A percentile compares a stretch with the other conserved stretches of the same genome.
Evolutionary conservation across 2,113 vertebrate genomes (phyloP).

Genomic region (Merops nubicus): DNA sequence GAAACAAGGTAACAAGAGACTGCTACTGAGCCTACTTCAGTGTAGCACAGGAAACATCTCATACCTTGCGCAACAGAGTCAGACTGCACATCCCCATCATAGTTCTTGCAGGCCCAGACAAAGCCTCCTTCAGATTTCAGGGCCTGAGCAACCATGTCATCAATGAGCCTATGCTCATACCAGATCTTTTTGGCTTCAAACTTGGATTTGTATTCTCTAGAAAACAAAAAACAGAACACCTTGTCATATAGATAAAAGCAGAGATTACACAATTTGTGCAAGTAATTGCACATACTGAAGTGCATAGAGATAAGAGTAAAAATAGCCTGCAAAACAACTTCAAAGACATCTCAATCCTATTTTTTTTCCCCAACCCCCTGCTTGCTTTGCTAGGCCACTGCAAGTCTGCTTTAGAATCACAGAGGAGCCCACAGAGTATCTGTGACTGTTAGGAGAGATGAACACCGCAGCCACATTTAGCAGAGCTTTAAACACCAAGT

Average conservation of each 20-base stretch:
- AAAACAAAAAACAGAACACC: neutral
- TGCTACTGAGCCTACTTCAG: neutral
- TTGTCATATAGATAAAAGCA: neutral
- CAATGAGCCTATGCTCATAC: conserved; percentile 98
- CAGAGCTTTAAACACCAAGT: neutral
- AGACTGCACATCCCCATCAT: conserved; percentile 97
- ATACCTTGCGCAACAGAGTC: conserved; percentile 97
- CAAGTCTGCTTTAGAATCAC: neutral
- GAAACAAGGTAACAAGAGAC: neutral
- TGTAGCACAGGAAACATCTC: neutral
- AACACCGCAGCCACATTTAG: neutral
- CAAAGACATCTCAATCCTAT: neutral
- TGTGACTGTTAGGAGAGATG: neutral
- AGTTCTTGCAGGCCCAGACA: conserved; percentile 99
- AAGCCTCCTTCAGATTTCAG: conserved; percentile 98
- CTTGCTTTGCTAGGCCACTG: neutral
- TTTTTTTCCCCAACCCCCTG: neutral
- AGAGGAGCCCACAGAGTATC: neutral
- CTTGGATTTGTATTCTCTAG: conserved; percentile 88
- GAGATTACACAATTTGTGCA: neutral
- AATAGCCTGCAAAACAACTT: neutral
- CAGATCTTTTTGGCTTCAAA: conserved; percentile 94
- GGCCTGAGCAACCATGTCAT: conserved; percentile 98
- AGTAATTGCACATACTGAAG: neutral
- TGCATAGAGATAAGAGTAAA: neutral